Percentiles rank a stretch among this genome's conserved stretches.
phyloP scores from a whole-genome alignment of 2,888 invertebrate genomes.

The Acleris literana region DNA sequence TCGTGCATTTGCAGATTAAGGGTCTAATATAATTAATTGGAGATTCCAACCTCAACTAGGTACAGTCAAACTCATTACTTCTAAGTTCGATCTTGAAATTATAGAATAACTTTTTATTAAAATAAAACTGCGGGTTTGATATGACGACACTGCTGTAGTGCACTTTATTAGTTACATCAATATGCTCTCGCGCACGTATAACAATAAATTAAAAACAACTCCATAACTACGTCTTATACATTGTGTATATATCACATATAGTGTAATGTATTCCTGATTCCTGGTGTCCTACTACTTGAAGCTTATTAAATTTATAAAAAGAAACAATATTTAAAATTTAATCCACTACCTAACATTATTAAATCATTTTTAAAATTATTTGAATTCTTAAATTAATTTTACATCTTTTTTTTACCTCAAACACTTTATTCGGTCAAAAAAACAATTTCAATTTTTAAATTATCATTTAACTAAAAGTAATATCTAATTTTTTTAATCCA shows the following conservation, averaged over 20 bases:
- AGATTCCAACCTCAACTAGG: no score
- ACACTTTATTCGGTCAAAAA: neutral
- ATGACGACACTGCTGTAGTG: constrained; percentile 75
- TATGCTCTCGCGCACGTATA: constrained; percentile 59
- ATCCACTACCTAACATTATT: constrained; percentile 11
- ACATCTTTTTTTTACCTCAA: neutral
- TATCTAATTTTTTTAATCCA: constrained; percentile 21
- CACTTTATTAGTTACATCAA: constrained; percentile 70
- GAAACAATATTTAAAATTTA: constrained; percentile 14
- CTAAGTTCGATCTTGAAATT: no score
- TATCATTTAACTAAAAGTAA: neutral
- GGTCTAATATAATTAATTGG: no score
- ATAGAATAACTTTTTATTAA: constrained; percentile 5
- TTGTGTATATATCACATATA: constrained; percentile 82
- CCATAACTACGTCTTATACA: constrained; percentile 75
- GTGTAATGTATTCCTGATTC: constrained; percentile 59
- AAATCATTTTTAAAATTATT: neutral
- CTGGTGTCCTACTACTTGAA: constrained; percentile 37
- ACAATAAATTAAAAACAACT: constrained; percentile 58
- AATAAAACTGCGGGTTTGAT: constrained; percentile 63
- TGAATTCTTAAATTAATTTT: neutral
- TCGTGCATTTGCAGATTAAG: no score
- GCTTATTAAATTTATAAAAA: constrained; percentile 31
- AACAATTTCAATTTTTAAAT: neutral
- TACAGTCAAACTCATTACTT: no score